Evolutionary conservation across 2,797 vertebrate species (phyloP).

Genomic region (Sebastes steindachneri): DNA sequence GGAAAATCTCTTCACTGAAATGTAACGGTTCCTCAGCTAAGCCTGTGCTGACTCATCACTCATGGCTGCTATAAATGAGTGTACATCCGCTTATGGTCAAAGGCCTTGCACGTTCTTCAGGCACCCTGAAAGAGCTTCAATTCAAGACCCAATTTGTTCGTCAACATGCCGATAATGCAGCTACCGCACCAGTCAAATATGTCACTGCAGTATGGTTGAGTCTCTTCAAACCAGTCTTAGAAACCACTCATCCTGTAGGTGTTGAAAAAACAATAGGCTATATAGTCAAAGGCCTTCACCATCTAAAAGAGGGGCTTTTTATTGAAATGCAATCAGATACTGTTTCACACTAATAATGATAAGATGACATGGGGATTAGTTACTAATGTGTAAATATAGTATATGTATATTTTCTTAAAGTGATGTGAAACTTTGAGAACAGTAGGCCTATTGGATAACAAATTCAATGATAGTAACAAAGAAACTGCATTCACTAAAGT

Average conservation of each 20-base stretch:
- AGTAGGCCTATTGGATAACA: no score
- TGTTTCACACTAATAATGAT: not conserved
- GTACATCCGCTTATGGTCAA: constrained; percentile 61
- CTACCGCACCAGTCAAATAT: not conserved
- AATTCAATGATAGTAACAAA: no score
- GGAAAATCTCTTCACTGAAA: constrained; percentile 62
- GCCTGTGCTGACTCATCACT: constrained; percentile 65
- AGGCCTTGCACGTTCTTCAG: constrained; percentile 7
- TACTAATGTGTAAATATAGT: no score
- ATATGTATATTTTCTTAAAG: not conserved
- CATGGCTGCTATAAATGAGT: constrained; percentile 31
- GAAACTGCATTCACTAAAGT: no score
- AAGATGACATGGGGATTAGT: no score
- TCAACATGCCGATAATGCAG: not conserved
- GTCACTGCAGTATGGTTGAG: not conserved
- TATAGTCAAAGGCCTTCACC: not conserved
- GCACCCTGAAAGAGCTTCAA: not conserved
- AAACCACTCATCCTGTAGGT: not conserved
- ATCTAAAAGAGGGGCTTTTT: not conserved
- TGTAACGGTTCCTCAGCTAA: constrained; percentile 45
- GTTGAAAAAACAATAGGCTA: not conserved
- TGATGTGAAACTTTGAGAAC: not conserved
- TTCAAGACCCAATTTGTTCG: not conserved
- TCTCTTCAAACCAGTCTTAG: not conserved
- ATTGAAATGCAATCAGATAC: not conserved